phyloP scores from a whole-genome alignment of 2,113 vertebrate species.

The Budorcas taxicolor region DNA sequence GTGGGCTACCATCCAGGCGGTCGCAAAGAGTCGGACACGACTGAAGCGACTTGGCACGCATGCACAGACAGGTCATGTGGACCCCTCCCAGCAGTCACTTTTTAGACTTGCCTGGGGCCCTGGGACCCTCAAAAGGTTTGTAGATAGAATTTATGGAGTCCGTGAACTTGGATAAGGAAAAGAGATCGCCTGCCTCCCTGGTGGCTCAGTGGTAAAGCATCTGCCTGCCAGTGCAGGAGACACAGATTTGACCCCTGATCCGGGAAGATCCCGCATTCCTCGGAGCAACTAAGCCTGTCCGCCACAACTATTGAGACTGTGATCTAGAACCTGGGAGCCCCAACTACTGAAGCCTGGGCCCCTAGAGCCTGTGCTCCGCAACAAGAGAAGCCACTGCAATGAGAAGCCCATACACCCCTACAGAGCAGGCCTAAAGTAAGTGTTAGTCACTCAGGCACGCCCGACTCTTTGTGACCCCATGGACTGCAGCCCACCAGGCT shows the following conservation, averaged over 20 bases:
- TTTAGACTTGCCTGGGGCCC: not conserved
- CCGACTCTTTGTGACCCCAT: not conserved
- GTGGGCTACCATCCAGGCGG: not conserved
- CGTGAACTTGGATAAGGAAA: not conserved
- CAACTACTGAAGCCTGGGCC: not conserved
- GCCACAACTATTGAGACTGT: not conserved
- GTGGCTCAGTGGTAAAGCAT: not conserved
- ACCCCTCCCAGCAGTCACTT: not conserved
- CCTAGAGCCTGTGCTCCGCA: not conserved
- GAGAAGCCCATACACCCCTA: not conserved
- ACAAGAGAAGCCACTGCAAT: not conserved
- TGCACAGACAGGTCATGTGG: not conserved
- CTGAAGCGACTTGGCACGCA: not conserved
- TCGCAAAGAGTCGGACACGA: not conserved
- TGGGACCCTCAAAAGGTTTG: not conserved
- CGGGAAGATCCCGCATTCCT: not conserved
- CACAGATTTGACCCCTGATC: not conserved
- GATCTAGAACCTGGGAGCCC: not conserved
- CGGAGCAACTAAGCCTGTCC: not conserved
- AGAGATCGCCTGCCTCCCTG: not conserved
- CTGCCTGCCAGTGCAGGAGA: not conserved
- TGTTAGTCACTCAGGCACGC: not conserved
- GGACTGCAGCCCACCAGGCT: not conserved
- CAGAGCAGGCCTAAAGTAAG: not conserved
- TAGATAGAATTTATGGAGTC: not conserved